Percentiles rank a stretch among this genome's conserved stretches.
Evolutionary conservation across 2,888 invertebrate genomes (phyloP).

Genomic region (Chrysotoxum bicinctum): DNA sequence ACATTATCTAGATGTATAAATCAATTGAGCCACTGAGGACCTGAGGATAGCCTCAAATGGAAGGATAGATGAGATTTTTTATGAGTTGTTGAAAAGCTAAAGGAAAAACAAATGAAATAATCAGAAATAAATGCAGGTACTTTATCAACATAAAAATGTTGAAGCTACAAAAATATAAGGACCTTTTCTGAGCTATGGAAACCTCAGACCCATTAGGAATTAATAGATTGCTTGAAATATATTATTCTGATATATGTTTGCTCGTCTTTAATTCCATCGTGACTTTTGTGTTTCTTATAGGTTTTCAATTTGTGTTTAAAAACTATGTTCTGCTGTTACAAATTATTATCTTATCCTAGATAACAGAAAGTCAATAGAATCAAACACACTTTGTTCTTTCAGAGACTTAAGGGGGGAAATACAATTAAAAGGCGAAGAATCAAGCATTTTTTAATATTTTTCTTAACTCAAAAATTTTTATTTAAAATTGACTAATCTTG

Average conservation of each 20-base stretch:
- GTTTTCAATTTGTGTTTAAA: not conserved
- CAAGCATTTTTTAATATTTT: no score
- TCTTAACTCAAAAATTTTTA: no score
- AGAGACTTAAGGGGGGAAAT: no score
- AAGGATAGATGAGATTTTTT: conserved; percentile 9
- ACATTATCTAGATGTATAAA: conserved; percentile 4
- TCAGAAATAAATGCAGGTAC: not conserved
- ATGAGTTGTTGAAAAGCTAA: not conserved
- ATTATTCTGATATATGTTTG: not conserved
- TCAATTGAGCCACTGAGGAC: conserved; percentile 26
- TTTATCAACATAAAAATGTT: not conserved
- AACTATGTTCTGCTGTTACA: not conserved
- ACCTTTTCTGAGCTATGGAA: not conserved
- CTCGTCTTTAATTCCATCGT: not conserved
- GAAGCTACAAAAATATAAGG: not conserved
- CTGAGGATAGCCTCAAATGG: not conserved
- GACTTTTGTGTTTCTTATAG: not conserved
- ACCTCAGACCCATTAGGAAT: not conserved
- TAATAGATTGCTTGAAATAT: not conserved
- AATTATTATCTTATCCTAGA: no score
- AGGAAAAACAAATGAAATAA: conserved; percentile 1
- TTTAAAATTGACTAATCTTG: no score
- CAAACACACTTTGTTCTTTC: no score
- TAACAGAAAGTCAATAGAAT: no score
- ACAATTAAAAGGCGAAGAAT: no score